Conservation (phyloP, 2,797 vertebrate species). For the Psittacula echo region DNA sequence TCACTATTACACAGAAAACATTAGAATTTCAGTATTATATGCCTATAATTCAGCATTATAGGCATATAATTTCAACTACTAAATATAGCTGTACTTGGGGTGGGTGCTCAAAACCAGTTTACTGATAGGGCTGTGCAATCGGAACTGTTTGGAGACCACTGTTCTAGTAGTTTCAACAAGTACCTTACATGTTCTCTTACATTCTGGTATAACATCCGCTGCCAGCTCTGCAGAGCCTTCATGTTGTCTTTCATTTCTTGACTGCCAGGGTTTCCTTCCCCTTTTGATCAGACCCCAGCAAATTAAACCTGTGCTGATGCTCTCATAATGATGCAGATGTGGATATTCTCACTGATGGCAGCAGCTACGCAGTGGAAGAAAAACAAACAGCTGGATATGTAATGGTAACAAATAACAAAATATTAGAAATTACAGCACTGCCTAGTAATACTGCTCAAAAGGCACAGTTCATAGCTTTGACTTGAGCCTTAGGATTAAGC, state of each 20-base stretch:
- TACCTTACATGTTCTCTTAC: background rate
- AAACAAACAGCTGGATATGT: background rate
- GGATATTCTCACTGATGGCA: background rate
- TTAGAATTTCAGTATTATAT: background rate
- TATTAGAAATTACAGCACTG: background rate
- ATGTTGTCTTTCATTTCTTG: background rate
- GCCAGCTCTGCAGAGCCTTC: background rate
- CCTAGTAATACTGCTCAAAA: background rate
- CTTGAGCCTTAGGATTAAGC: background rate
- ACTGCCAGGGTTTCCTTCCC: background rate
- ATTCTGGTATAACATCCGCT: background rate
- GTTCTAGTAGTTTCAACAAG: background rate
- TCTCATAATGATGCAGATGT: background rate
- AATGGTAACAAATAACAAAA: background rate
- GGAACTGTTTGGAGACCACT: background rate
- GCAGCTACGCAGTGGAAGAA: background rate
- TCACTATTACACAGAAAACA: background rate
- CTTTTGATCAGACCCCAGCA: background rate
- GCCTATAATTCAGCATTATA: background rate
- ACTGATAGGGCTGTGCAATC: background rate
- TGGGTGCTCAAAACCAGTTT: background rate
- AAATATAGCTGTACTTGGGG: background rate
- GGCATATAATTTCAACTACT: background rate
- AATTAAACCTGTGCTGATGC: background rate
- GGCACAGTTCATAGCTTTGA: background rate